Evolutionary conservation across 2,113 vertebrate species (phyloP), one percentile per base, ranked within the genome.

Genomic region (Podarcis raffonei): DNA sequence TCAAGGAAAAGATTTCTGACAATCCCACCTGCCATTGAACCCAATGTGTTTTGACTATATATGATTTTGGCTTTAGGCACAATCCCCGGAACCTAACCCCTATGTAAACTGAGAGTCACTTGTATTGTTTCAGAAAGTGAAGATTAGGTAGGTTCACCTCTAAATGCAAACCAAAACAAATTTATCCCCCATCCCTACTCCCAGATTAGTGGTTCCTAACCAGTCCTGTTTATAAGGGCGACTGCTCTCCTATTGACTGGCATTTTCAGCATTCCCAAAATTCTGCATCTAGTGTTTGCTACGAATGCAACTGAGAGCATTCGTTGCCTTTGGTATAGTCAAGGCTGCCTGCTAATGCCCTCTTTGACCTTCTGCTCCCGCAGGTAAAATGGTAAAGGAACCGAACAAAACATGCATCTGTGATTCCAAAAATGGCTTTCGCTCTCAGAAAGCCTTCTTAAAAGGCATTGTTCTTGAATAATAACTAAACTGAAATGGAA

Each of bases 281-380:
- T 94, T 95, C 93, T 92, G 88, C 83, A 81, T 81, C 93, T 93
- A 94, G 92, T 94, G 94, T 95, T 93, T 93, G 91, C 92, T 93
- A 89, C 92, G 93, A 92, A 95, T 88, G 84, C 87, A 93, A 32
- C 90, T 90, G 94, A 83, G 91, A 85, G 85, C 89, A 87, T 91
- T 91, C 89, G 89, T 90, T 95, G 94, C 95, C 93, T 89, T 91
- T 93, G 90, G 85, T 93, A 91, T 88, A 88, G 90, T 93, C 90
- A 93, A 91, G 94, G 87, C 87, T 92, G 90, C 85, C 88, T 93
- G 88, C 89, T 94, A 93, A 93, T 95, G 94, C 91, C 62, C 71
- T 87, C 89, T 76, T 89, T 94, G 93, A 95, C 93, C 92, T 95
- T 94, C 94, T 92, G 83, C 81, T 90, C 84, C 48, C 5, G 78